phyloP scores from a whole-genome alignment of 1,140 invertebrate genomes.

The Drepana arcuata region DNA sequence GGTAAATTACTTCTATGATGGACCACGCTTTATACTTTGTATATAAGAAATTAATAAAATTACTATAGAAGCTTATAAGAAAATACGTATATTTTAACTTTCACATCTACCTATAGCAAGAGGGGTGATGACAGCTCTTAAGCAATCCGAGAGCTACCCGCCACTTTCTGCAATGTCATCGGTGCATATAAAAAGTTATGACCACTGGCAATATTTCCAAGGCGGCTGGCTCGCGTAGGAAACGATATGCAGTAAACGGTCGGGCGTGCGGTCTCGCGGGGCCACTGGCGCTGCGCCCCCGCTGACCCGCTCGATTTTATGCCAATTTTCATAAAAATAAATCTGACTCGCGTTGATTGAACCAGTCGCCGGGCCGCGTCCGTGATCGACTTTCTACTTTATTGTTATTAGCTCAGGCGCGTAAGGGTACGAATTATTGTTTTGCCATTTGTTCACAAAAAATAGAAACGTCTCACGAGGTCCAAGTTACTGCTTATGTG shows the following conservation, averaged over 20 bases:
- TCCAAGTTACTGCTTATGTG: conserved; percentile 12
- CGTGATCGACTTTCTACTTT: conserved; percentile 64
- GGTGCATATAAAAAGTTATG: conserved; percentile 71
- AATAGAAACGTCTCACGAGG: conserved; percentile 21
- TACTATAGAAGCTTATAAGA: too few relatives aligned
- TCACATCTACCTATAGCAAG: too few relatives aligned
- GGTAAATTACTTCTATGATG: too few relatives aligned
- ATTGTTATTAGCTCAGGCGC: conserved; percentile 65
- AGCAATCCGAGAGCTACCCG: conserved; percentile 23
- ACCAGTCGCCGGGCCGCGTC: conserved; percentile 56
- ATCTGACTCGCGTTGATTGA: conserved; percentile 68
- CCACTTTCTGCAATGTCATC: conserved; percentile 68
- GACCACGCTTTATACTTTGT: too few relatives aligned
- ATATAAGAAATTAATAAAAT: too few relatives aligned
- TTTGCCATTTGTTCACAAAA: conserved; percentile 60
- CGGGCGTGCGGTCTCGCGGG: conserved; percentile 65
- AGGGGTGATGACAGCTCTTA: conserved; percentile 25
- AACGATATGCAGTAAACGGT: conserved; percentile 68
- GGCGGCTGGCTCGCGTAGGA: conserved; percentile 36
- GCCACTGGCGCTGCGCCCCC: conserved; percentile 31
- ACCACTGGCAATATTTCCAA: conserved; percentile 63
- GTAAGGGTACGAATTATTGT: conserved; percentile 66
- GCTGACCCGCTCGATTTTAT: conserved; percentile 65
- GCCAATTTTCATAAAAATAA: conserved; percentile 72
- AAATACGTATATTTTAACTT: too few relatives aligned